Conservation (phyloP, 2,797 vertebrate species). For the Gymnodraco acuticeps region DNA sequence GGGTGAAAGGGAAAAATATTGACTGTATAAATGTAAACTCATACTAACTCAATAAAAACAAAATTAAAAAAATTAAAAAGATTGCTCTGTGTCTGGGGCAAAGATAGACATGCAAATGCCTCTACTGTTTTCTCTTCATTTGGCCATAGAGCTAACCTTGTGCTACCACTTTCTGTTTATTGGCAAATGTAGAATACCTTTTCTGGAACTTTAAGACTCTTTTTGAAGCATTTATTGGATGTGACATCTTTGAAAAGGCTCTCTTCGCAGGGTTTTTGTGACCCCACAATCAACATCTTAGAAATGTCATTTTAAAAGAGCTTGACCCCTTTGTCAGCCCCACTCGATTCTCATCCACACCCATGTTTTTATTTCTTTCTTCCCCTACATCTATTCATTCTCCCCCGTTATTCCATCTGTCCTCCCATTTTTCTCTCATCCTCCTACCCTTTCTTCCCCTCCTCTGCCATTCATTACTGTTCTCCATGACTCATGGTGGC, state of each 20-base stretch:
- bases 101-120: slow-evolving; percentile 1
- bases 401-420: slow-evolving; percentile 42
- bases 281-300: slow-evolving; percentile 39
- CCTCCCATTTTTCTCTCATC: slow-evolving; percentile 44
- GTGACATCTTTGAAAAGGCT: slow-evolving; percentile 49
- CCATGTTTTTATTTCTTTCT: slow-evolving; percentile 32
- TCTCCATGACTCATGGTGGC: slow-evolving; percentile 43
- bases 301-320: slow-evolving; percentile 49
- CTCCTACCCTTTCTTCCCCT: slow-evolving; percentile 25
- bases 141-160: slow-evolving; percentile 9
- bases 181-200: background rate
- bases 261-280: slow-evolving; percentile 41
- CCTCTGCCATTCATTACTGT: slow-evolving; percentile 54
- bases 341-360: slow-evolving; percentile 38
- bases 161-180: slow-evolving; percentile 15
- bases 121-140: slow-evolving; percentile 29
- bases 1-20: no score
- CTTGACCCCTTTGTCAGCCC: slow-evolving; percentile 37
- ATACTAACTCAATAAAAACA: no score
- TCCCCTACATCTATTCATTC: slow-evolving; percentile 41
- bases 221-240: slow-evolving; percentile 37
- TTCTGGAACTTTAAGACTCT: slow-evolving; percentile 23
- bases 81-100: background rate
- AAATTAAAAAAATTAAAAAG: no score
- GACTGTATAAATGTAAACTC: no score